Percentiles rank a stretch among this genome's conserved stretches.
These are phyloP conservation scores for Sebastes iracundus DNA, from an alignment of 2,797 vertebrate genomes.

Conservation along the genomic window DNA sequence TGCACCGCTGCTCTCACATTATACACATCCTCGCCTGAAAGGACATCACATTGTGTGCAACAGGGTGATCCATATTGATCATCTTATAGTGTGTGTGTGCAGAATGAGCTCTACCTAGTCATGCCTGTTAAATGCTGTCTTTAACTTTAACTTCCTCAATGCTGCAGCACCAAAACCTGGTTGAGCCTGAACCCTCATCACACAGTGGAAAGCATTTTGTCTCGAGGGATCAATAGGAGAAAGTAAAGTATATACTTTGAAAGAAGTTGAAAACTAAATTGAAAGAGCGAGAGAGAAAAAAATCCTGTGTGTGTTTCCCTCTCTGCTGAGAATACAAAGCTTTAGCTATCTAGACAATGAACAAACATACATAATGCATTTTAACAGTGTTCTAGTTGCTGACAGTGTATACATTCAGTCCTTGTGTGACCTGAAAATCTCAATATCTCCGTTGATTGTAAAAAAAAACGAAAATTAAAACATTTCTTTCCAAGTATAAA, in stretches of 20 bases:
- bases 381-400: neutral
- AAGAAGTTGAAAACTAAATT: too few relatives aligned
- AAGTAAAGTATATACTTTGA: too few relatives aligned
- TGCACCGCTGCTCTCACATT: constrained; percentile 1
- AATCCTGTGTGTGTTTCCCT: neutral
- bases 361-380: neutral
- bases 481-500: neutral
- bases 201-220: neutral
- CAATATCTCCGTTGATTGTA: rapidly evolving
- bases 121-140: neutral
- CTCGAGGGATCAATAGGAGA: neutral
- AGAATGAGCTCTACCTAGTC: neutral
- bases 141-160: neutral
- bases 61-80: neutral
- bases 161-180: neutral
- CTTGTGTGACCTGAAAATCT: neutral
- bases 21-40: neutral
- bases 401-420: neutral
- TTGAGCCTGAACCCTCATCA: neutral
- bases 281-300: too few relatives aligned
- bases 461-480: too few relatives aligned
- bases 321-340: neutral
- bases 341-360: neutral
- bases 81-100: neutral
- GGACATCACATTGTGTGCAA: neutral